These are phyloP conservation scores for Zosterops pallidus DNA, from an alignment of 2,113 vertebrate species.

Conservation along the genomic window DNA sequence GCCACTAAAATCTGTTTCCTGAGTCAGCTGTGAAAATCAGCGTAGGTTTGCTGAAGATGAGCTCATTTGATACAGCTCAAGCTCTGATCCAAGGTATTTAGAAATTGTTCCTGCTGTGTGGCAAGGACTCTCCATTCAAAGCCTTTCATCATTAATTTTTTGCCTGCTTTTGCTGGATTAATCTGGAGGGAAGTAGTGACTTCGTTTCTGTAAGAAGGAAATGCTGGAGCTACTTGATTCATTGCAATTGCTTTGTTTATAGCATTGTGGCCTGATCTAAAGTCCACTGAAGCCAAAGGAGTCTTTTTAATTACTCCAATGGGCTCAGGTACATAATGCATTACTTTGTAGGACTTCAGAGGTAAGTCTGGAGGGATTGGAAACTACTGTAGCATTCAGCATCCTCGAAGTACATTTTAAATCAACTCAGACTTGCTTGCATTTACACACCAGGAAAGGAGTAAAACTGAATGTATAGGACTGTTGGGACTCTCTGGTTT, in stretches of 20 bases:
- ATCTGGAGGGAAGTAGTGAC: background rate
- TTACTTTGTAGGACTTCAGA: constrained; percentile 11
- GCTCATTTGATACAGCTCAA: background rate
- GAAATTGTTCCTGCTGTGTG: background rate
- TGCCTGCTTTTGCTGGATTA: background rate
- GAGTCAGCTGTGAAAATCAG: background rate
- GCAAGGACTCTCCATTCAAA: background rate
- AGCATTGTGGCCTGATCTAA: constrained; percentile 59
- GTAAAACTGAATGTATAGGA: background rate
- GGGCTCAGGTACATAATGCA: constrained; percentile 34
- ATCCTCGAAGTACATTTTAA: background rate
- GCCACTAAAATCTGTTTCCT: background rate
- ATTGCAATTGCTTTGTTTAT: constrained; percentile 29
- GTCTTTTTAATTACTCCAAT: background rate
- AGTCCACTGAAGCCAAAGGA: constrained; percentile 30
- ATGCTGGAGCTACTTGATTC: background rate
- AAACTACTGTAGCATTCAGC: background rate
- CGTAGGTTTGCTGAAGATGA: background rate
- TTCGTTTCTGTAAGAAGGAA: background rate
- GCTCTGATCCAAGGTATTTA: background rate
- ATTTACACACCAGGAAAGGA: background rate
- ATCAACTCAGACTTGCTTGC: background rate
- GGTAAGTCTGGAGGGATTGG: constrained; percentile 45
- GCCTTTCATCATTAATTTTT: background rate
- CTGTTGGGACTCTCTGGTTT: background rate